Conservation (phyloP, 2,888 invertebrate genomes). For the Bugula neritina region DNA sequence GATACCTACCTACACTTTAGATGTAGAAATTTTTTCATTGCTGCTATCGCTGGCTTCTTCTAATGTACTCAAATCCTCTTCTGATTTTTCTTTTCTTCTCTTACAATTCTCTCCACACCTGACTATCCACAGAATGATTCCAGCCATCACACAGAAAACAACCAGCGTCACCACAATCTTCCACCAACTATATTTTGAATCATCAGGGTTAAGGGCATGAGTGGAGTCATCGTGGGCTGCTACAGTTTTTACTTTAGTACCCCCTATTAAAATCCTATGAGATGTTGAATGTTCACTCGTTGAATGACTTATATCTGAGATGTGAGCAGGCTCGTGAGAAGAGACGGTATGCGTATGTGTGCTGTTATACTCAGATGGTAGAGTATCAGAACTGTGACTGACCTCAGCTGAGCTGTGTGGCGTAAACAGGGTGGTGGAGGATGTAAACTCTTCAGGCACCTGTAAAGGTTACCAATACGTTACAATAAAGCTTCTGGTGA, state of each 20-base stretch:
- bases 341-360: no score
- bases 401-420: no score
- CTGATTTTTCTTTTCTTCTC: background rate
- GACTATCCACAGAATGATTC: background rate
- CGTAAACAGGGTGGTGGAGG: no score
- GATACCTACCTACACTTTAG: background rate
- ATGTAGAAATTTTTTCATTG: constrained; percentile 7
- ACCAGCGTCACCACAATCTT: constrained; percentile 20
- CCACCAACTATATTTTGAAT: constrained; percentile 24
- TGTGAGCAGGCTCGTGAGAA: background rate
- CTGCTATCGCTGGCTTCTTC: background rate
- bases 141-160: constrained; percentile 6
- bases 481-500: no score
- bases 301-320: no score
- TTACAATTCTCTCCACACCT: background rate
- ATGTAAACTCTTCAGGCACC: no score
- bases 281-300: background rate
- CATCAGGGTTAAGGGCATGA: background rate
- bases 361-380: no score
- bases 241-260: no score
- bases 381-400: no score
- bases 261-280: no score
- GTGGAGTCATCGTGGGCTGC: background rate
- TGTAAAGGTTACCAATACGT: no score
- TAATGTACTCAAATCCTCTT: background rate